Base-by-base conservation (phyloP, 2,888 invertebrate species). In the Scaptomyza tumidula region DNA sequence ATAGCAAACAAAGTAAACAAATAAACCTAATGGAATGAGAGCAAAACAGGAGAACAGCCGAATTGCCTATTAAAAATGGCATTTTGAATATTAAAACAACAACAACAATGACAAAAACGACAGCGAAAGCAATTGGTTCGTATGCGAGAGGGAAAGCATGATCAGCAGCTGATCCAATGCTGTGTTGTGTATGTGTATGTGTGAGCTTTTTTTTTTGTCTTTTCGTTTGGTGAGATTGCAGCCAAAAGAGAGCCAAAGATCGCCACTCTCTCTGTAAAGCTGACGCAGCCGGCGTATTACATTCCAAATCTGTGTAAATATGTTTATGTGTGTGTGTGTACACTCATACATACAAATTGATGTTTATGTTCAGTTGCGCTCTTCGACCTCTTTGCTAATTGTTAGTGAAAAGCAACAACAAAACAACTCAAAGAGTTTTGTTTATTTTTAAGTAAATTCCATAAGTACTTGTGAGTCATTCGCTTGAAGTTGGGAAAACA, bases 111-210 rank as follows among this genome's bases (percentile, higher is more conserved):
- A 39, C 33, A 31, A 46, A 41, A 72, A 55, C 57, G 58, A 62
- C 29, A 74, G 64, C 69, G 59, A 74, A 69, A 74, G 53, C 69
- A 55, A 55, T 39, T 27, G 29, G 39, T 14, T 14, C 24, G 37
- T 33, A 43, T 14, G 39, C 35, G 27, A 44, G 60, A 16, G 31
- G 14, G 16, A 31, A 46, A 67, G 50, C 55, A 68, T 52, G 57
- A 16, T 4, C 58, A 58, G 66, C 71, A 73, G 72, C 74, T 73
- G 74, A 73, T 73, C 61, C 52, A 14, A 35, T 56, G n/a, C n/a
- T n/a, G 44, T 24, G 39, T 62, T 31, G 39, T 53, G 10, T 41
- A 13, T 54, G 39, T 63, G 10, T 41, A 10, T 54, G 33, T 6
- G 46, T 39, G 39, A 37, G 35, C 29, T 24, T 39, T 19, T 60